phyloP scores from a whole-genome alignment of 92 coral and sea anemone species.

The Porites divaricata region DNA sequence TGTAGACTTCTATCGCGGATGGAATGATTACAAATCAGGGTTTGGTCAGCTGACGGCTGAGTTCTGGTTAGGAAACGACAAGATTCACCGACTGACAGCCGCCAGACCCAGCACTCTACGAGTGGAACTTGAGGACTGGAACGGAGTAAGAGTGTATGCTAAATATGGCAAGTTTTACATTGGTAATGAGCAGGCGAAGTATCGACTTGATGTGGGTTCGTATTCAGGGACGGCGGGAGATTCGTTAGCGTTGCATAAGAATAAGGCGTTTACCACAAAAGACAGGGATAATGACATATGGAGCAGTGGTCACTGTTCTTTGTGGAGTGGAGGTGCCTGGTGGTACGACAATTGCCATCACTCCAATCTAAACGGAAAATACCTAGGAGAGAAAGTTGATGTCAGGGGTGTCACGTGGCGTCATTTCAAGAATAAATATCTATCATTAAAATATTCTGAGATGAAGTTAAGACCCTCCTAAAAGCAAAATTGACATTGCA shows the following conservation, averaged over 20 bases:
- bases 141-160: conserved; percentile 42
- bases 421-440: no score
- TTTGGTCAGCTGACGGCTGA: conserved; percentile 63
- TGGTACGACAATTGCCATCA: no score
- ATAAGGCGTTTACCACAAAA: no score
- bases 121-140: conserved; percentile 65
- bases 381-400: no score
- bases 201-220: conserved; percentile 57
- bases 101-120: conserved; percentile 47
- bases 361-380: no score
- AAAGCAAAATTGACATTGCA: no score
- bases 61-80: conserved; percentile 60
- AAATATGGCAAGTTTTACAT: conserved; percentile 56
- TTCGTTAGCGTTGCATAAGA: conserved; percentile 30
- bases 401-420: no score
- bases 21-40: conserved; percentile 59
- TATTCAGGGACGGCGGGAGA: conserved; percentile 68
- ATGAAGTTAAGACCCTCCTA: no score
- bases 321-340: no score
- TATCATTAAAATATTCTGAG: no score
- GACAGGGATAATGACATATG: no score
- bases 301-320: no score
- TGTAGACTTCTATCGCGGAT: conserved; percentile 57
- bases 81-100: conserved; percentile 60
- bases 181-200: conserved; percentile 51